Evolutionary conservation across 2,113 vertebrate genomes (phyloP).

Genomic region (Chaetura pelagica): DNA sequence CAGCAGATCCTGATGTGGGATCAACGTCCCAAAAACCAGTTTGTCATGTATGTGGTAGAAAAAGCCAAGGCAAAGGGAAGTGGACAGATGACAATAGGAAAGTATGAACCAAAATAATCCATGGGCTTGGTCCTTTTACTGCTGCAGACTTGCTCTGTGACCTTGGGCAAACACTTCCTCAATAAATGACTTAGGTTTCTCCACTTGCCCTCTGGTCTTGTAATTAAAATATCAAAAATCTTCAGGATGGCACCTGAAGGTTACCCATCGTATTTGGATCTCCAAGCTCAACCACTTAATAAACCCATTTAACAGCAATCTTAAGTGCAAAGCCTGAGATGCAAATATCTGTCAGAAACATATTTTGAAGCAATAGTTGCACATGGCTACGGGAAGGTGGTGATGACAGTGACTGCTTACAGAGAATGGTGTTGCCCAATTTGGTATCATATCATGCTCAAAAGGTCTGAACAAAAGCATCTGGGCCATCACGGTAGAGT

Average conservation of each 20-base stretch:
- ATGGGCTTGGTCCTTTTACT: not conserved
- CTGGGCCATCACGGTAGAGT: constrained; percentile 15
- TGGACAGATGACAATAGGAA: not conserved
- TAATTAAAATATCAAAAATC: not conserved
- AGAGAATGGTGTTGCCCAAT: constrained; percentile 12
- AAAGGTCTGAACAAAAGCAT: constrained; percentile 18
- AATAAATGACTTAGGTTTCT: not conserved
- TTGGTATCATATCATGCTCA: not conserved
- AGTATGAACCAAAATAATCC: not conserved
- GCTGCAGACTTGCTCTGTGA: not conserved
- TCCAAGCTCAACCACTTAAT: not conserved
- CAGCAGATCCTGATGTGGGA: not conserved
- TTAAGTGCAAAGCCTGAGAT: not conserved
- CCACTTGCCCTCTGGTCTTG: not conserved
- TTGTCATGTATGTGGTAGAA: not conserved
- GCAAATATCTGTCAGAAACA: not conserved
- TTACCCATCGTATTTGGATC: not conserved
- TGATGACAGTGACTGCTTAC: not conserved
- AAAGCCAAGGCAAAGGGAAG: not conserved
- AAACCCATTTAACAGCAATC: not conserved
- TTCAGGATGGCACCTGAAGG: not conserved
- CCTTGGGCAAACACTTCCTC: not conserved
- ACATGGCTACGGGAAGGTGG: not conserved
- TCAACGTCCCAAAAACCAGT: not conserved
- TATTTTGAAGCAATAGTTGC: not conserved